Evolutionary conservation across 2,888 invertebrate genomes (phyloP), one percentile per base, ranked within the genome.

Genomic region (Acanthoscelides obtectus): DNA sequence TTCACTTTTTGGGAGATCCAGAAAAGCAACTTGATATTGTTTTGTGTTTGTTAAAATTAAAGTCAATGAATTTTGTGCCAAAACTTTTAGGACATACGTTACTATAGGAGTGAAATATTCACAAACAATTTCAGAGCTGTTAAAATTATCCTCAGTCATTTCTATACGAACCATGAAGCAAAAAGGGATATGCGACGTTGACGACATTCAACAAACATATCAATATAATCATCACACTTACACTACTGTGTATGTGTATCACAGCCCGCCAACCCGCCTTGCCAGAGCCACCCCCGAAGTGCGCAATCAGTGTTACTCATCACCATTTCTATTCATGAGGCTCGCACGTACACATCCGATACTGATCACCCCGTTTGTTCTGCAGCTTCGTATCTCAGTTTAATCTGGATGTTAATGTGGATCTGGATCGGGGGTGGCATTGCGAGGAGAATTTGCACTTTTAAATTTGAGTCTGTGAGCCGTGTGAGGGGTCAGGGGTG

Each of bases 241-340:
- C 17, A 45, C 45, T 12, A n/a, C n/a, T n/a, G n/a, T n/a, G n/a
- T n/a, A n/a, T n/a, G 45, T 45, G 45, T 45, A 12, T 45, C 45
- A 12, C 45, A 45, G 8, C 45, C 45, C 17, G 17, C 17, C n/a
- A n/a, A n/a, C n/a, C n/a, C n/a, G n/a, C n/a, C n/a, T n/a, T n/a
- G n/a, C n/a, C n/a, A n/a, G n/a, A n/a, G n/a, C n/a, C 45, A 45
- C 17, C 45, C 5, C 45, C 45, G 12, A 45, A 81, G 75, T 76
- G 80, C 79, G 77, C 80, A 82, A 82, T 81, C 82, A 80, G 77
- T 78, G 80, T 81, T 80, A 79, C 80, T 80, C 80, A 82, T 82
- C 81, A 80, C 77, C 79, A 81, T 81, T 81, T 79, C 79, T 80
- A 81, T 82, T 82, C 82, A 82, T 81, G 80, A 80, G 78, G 74